These are phyloP conservation scores for Aelia acuminata DNA, from an alignment of 2,888 invertebrate genomes.

Conservation along the genomic window DNA sequence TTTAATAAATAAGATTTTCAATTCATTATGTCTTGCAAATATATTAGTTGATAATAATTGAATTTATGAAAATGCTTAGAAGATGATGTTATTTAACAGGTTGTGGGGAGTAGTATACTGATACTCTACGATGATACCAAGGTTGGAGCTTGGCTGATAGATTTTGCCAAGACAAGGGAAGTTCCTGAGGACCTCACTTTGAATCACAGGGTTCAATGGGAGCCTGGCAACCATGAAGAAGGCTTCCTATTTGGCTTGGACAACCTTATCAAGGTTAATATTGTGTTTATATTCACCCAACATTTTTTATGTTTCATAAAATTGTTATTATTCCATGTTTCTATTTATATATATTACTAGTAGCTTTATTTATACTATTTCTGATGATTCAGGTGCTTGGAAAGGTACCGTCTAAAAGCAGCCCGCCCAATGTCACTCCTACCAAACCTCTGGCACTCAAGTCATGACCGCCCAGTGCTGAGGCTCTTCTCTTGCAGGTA, in stretches of 20 bases:
- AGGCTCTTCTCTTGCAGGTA: conserved; percentile 23
- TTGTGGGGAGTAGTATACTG: conserved; percentile 93
- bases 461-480: conserved; percentile 56
- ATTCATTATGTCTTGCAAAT: background rate
- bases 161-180: conserved; percentile 92
- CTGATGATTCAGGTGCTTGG: conserved; percentile 38
- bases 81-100: conserved; percentile 68
- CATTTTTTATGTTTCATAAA: background rate
- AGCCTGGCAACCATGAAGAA: conserved; percentile 96
- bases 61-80: background rate
- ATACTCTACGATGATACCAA: conserved; percentile 91
- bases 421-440: conserved; percentile 51
- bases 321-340: background rate
- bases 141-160: conserved; percentile 96
- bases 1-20: no score
- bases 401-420: conserved; percentile 41
- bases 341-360: no score
- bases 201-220: conserved; percentile 87
- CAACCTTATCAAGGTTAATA: conserved; percentile 83
- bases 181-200: conserved; percentile 80
- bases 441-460: conserved; percentile 63
- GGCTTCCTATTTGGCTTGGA: conserved; percentile 94
- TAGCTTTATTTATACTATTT: no score
- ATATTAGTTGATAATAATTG: background rate
- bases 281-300: background rate